Base-by-base conservation (phyloP, 2,888 invertebrate species). In the Eulithis testata region DNA sequence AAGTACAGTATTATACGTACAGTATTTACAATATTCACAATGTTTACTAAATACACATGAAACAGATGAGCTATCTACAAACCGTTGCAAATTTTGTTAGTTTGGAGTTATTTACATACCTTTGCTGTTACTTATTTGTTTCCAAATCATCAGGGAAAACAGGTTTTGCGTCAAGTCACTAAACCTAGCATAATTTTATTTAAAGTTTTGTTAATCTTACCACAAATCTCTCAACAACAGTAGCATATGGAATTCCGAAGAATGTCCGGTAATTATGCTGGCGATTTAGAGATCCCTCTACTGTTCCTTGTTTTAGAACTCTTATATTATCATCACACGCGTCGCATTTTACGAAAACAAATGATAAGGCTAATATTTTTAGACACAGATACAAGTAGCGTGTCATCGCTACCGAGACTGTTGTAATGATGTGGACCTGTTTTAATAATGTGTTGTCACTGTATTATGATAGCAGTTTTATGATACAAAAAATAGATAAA, bases 241-340 rank as follows among this genome's bases (percentile, higher is more conserved):
- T 62, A 14, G 81, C 79, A 44, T 79, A 81, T 1, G 81, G 80
- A 70, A 81, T 71, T 52, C 79, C 80, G 14, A 77, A 73, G 68
- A 72, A 81, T 3, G 59, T 63, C 61, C 62, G 69, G 63, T 77
- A 76, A 3, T 67, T 69, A 1, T 68, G 66, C 0, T 57, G 40
- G 14, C n/a, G 56, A 45, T 68, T 67, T 11, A 68, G 65, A n/a
- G 60, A 63, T 37, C 77, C 77, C 11, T 51, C 69, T 44, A 77
- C 52, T 62, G 44, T 75, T 11, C 81, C 81, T 71, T 81, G 81
- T 14, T 37, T 45, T n/a, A 65, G 14, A 12, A 40, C 36, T 59
- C 61, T 45, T 36, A 45, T 63, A n/a, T 44, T 53, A 14, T 53
- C 12, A 7, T 47, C 49, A 49, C 21, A 21, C 21, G 9, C 4